Evolutionary conservation across 2,797 vertebrate species (phyloP).

Genomic region (Poliocrania exsul): DNA sequence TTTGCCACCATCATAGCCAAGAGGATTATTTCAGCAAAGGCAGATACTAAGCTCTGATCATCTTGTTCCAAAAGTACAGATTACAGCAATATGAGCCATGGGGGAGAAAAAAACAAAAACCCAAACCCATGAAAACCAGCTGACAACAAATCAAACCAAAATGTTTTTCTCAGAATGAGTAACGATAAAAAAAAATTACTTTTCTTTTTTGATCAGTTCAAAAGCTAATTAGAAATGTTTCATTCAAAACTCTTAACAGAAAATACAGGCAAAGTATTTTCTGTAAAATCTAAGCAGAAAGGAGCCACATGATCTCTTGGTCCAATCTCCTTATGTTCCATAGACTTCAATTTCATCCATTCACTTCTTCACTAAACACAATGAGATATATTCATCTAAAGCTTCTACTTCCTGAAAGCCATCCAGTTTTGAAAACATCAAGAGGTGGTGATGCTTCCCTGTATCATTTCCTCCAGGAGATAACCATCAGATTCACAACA

Average conservation of each 20-base stretch:
- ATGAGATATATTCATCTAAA: background rate
- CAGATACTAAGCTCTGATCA: background rate
- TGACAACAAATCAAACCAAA: background rate
- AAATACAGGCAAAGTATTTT: background rate
- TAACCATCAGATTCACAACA: background rate
- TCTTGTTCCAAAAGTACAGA: background rate
- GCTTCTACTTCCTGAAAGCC: background rate
- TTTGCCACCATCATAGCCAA: background rate
- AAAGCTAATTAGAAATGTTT: background rate
- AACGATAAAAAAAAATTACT: background rate
- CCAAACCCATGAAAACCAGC: background rate
- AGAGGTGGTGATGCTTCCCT: background rate
- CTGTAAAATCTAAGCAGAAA: background rate
- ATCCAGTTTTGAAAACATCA: background rate
- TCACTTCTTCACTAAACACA: background rate
- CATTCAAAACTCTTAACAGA: background rate
- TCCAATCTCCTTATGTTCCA: background rate
- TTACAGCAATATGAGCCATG: background rate
- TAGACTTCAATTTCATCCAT: background rate
- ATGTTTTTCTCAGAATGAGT: background rate
- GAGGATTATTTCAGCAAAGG: background rate
- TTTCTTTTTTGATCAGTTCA: background rate
- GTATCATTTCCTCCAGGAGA: background rate
- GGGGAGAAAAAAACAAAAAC: accelerated
- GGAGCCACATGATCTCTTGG: background rate